Evolutionary conservation across 2,113 vertebrate species (phyloP), one percentile per base, ranked within the genome.

Genomic region (Grammomys surdaster): DNA sequence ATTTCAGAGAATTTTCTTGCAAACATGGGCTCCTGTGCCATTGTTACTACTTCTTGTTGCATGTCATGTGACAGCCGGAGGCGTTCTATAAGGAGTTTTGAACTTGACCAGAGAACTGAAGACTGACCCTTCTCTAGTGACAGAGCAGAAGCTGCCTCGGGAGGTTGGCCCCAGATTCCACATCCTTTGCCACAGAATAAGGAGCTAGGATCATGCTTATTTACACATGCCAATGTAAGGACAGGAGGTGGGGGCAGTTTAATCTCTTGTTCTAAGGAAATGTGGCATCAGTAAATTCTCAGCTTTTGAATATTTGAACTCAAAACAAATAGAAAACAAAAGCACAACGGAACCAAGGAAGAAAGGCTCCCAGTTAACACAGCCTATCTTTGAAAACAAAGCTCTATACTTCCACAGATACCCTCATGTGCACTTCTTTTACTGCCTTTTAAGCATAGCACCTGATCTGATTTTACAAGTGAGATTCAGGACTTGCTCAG

Each of bases 171-270:
- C 63, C 80, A 84, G 56, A 56, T 69, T 56, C 13, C n/a, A 48
- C 56, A 48, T 91, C 40, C 28, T 40, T 65, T 85, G 43, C 24
- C 13, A 86, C 76, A 77, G 36, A 16, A 17, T 13, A 77, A 11
- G 16, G 69, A 93, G 54, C n/a, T 33, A 89, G 76, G 22, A 7
- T 76, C 43, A 73, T 22, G 14, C 19, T 92, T 82, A 84, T 28
- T 92, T 77, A 87, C 33, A n/a, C 96, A 87, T 63, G 20, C 26
- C 56, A 81, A 92, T n/a, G 88, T 14, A 60, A 95, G 19, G 58
- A 24, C 63, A 1, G 5, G 46, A 4, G n/a, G 70, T 20, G 5
- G 70, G 70, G n/a, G 69, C 19, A 16, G 7, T 36, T 81, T 28
- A 26, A 72, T 87, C 67, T 92, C 73, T 72, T 77, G 6, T 40